Base-by-base conservation (phyloP, 2,888 invertebrate species). In the Shargacucullia verbasci region DNA sequence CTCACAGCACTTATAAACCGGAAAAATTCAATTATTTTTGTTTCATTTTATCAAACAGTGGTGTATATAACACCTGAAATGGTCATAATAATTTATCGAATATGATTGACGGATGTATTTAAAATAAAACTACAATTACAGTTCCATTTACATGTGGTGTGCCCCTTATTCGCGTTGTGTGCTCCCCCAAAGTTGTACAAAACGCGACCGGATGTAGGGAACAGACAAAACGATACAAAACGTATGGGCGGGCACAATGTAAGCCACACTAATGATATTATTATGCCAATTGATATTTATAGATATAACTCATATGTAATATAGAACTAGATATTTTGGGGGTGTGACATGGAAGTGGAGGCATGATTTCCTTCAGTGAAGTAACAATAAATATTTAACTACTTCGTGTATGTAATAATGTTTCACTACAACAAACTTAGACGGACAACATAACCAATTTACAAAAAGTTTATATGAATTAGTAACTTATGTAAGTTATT, bases 211-310 rank as follows among this genome's bases (percentile, higher is more conserved):
- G 86, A 86, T 78, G 85, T 80, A 82, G 86, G 87, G 84, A 78
- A 69, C 69, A 68, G 70, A 67, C 82, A 80, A 87, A 91, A 83
- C 81, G 81, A 67, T 87, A 91, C 89, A 91, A 92, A 92, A 90
- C 87, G 88, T 80, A 88, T 91, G 92, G 93, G 93, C 90, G 92
- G 88, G 81, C 68, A 79, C 83, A 71, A 76, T 77, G 66, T 75
- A 78, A 80, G 76, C 81, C 80, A 74, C 79, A 61, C 77, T 89
- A 89, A 91, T 89, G 82, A 88, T 87, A 86, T 89, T 86, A 90
- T 90, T 86, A 87, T 77, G 70, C 65, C 80, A 80, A 79, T 79
- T 74, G 73, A 73, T 73, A 71, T 68, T 65, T 73, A 71, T 59
- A 56, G 43, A 54, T 69, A 60, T 61, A 47, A 50, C 35, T 60